These are phyloP conservation scores for Nipponia nippon DNA, from an alignment of 2,113 vertebrate genomes.

Conservation along the genomic window DNA sequence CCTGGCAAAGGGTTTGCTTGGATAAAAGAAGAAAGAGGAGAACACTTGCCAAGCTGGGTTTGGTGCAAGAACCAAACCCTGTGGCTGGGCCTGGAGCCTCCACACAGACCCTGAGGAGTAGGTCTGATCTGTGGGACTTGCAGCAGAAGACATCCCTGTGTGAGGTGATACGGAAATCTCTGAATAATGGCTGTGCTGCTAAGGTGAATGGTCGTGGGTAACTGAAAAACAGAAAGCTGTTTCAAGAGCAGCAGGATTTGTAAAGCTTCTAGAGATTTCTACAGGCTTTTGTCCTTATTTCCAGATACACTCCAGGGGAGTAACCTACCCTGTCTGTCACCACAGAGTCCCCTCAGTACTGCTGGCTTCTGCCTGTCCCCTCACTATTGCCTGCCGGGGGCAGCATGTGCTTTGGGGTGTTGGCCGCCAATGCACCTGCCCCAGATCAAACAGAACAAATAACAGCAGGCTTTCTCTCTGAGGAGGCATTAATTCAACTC, in stretches of 20 bases:
- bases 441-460: not conserved
- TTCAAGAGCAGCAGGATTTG: not conserved
- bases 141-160: not conserved
- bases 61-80: not conserved
- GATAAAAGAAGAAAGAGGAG: not conserved
- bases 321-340: not conserved
- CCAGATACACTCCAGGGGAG: not conserved
- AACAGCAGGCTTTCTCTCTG: not conserved
- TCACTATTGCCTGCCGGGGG: not conserved
- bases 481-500: not conserved
- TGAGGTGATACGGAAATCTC: not conserved
- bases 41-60: not conserved
- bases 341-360: not conserved
- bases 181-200: not conserved
- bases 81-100: not conserved
- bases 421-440: not conserved
- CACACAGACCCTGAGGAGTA: not conserved
- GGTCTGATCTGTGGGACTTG: not conserved
- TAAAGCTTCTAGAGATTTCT: not conserved
- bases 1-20: not conserved
- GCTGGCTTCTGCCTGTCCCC: not conserved
- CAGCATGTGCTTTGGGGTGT: not conserved
- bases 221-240: not conserved
- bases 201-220: not conserved
- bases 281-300: not conserved